Base-by-base conservation (phyloP, 2,888 invertebrate species). In the Dichetophora obliterata region DNA sequence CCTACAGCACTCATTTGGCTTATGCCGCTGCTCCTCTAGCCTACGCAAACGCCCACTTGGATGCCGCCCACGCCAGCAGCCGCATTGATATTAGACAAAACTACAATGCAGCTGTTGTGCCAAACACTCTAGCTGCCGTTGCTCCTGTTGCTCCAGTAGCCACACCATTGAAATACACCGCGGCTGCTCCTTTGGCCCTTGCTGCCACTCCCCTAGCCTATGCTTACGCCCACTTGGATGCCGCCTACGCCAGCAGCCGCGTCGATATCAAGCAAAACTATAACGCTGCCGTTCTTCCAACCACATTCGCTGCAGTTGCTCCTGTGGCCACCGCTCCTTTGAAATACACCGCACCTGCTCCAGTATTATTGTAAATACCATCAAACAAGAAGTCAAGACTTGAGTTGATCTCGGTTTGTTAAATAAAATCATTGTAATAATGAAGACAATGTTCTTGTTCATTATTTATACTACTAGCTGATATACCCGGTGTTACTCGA, bases 251-350 rank as follows among this genome's bases (percentile, higher is more conserved):
- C 74, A 79, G 77, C 61, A 61, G 63, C 57, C 75, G 78, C 63
- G 66, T 77, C 61, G 79, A 78, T 57, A 27, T 81, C 37, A 76
- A 75, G 1, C 75, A 79, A 69, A 80, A 80, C 71, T 79, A 78
- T 50, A 79, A 78, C 59, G 78, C 77, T 61, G 80, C 80, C 48
- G 66, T 77, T 0, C 43, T 79, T 11, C 75, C 78, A 6, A 52
- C 69, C 37, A 63, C 66, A 31, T 77, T 71, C 48, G 76, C 80
- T 76, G 75, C 79, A 19, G 66, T 70, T 34, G 78, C 75, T 31
- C 77, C 76, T 2, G 75, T 75, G 14, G 74, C 50, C 16, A 66
- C 50, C 16, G 31, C 34, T n/a, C 68, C 59, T 27, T n/a, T 75
- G 14, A 75, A 75, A 48, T 75, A 75, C 69, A 69, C 75, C 68